phyloP scores from a whole-genome alignment of 2,797 vertebrate genomes.

The Myotis vivesi region DNA sequence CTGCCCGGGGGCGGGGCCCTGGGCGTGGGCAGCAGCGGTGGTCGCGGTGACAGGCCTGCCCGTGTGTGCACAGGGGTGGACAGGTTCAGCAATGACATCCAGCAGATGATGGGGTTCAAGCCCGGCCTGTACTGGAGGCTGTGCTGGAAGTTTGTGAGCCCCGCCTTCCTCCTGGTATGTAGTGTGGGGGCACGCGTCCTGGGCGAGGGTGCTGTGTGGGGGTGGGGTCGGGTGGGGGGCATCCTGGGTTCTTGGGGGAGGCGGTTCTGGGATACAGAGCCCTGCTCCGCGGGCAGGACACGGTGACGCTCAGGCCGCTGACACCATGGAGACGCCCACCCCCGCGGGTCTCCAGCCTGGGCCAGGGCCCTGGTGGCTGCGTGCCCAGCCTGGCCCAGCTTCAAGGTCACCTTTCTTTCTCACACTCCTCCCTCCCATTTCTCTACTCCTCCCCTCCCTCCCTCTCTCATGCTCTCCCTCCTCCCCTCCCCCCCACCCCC shows the following conservation, averaged over 20 bases:
- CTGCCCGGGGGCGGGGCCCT: not conserved
- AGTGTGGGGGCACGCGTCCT: accelerated
- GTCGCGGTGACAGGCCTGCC: not conserved
- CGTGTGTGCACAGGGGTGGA: conserved; percentile 90
- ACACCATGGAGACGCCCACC: not conserved
- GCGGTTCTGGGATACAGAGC: not conserved
- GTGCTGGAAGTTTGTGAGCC: conserved; percentile 99
- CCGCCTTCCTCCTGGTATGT: conserved; percentile 95
- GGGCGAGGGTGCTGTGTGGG: no score
- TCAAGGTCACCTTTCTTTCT: not conserved
- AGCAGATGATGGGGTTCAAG: conserved; percentile 98
- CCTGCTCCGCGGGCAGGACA: not conserved
- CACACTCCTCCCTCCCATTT: accelerated
- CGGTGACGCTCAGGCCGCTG: not conserved
- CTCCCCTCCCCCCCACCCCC: not conserved
- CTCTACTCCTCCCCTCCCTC: accelerated
- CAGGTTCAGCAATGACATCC: conserved; percentile 97
- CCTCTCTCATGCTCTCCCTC: accelerated
- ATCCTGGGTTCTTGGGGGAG: not conserved
- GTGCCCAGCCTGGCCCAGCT: not conserved
- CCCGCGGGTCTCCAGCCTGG: not conserved
- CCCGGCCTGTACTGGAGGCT: conserved; percentile 98
- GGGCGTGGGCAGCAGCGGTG: not conserved
- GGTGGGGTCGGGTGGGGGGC: not conserved
- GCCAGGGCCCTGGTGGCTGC: not conserved